phyloP scores from a whole-genome alignment of 2,113 vertebrate genomes.

The Myotis lucifugus region DNA sequence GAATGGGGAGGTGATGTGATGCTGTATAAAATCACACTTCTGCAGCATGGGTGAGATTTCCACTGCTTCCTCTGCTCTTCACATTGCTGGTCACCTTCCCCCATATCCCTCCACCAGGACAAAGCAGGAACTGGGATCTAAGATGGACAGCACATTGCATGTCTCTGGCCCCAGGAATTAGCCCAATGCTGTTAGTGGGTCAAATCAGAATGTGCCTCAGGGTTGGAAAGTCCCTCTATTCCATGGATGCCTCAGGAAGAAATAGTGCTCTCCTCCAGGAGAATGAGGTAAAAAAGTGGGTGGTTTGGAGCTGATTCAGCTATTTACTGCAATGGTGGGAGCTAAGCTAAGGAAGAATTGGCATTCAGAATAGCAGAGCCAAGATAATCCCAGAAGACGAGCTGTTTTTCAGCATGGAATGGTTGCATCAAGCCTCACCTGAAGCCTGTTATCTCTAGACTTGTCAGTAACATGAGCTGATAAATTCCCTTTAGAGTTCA shows the following conservation, averaged over 20 bases:
- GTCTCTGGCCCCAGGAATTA: neutral
- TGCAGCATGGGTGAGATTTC: neutral
- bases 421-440: neutral
- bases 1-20: accelerated
- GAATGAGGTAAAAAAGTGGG: neutral
- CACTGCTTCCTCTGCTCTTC: neutral
- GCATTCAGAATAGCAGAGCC: neutral
- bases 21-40: neutral
- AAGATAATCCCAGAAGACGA: neutral
- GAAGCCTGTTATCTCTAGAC: neutral
- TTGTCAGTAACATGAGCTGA: constrained; percentile 3
- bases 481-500: neutral
- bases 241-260: neutral
- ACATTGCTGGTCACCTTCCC: neutral
- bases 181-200: neutral
- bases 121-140: neutral
- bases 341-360: neutral
- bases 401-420: neutral
- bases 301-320: neutral
- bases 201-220: neutral
- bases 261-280: neutral
- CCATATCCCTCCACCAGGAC: accelerated
- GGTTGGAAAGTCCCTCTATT: neutral
- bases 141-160: neutral
- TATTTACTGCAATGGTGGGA: neutral